These are phyloP conservation scores for Bambusicola thoracicus DNA, from an alignment of 2,113 vertebrate genomes.

Conservation along the genomic window DNA sequence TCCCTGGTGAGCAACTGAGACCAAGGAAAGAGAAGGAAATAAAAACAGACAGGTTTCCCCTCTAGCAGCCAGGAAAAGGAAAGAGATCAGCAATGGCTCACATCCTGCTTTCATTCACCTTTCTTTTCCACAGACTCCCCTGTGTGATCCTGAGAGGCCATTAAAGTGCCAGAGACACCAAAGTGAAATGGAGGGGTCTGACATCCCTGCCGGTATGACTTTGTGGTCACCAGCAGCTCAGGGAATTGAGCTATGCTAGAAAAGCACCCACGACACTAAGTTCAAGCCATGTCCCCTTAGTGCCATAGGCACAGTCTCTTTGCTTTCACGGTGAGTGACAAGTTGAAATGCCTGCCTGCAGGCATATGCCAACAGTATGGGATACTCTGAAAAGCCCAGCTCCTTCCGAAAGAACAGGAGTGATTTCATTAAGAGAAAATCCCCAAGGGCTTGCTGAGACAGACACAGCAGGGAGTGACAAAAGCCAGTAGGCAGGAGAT, in stretches of 20 bases:
- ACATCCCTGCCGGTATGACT: not conserved
- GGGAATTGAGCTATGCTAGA: not conserved
- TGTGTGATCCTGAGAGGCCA: not conserved
- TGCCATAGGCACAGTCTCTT: not conserved
- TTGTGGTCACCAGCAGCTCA: accelerated
- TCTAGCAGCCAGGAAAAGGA: not conserved
- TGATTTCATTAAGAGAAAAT: not conserved
- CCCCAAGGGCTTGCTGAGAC: not conserved
- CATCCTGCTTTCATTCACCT: not conserved
- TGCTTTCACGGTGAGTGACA: not conserved
- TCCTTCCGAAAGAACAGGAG: not conserved
- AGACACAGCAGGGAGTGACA: not conserved
- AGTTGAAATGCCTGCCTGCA: not conserved
- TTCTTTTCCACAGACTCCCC: not conserved
- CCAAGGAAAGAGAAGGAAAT: not conserved
- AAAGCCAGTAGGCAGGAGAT: accelerated
- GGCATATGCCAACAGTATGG: not conserved
- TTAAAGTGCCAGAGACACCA: not conserved
- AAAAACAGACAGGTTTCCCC: not conserved
- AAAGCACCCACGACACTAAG: not conserved
- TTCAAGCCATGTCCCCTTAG: not conserved
- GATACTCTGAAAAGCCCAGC: not conserved
- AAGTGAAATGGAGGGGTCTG: not conserved
- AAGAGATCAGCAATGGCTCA: not conserved
- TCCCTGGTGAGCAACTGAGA: not conserved